Conservation (phyloP, 92 coral and sea anemone genomes). For the Epizoanthus illoricatus region DNA sequence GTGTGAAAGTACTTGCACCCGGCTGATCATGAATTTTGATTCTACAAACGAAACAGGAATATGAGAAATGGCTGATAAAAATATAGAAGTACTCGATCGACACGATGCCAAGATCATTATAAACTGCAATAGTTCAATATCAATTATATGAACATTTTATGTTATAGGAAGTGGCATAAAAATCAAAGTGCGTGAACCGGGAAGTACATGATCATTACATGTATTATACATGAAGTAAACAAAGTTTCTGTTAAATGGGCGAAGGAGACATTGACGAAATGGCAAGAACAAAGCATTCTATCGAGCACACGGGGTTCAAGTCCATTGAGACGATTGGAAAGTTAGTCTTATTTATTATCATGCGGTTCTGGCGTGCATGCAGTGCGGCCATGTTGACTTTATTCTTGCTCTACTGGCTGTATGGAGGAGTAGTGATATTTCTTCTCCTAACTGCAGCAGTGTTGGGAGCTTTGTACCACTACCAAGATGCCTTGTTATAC, state of each 20-base stretch:
- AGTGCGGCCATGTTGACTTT: constrained; percentile 93
- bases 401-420: constrained; percentile 88
- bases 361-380: constrained; percentile 93
- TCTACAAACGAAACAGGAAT: no score
- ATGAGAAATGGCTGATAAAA: neutral
- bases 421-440: constrained; percentile 94
- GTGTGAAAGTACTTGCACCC: no score
- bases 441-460: constrained; percentile 92
- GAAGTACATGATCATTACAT: no score
- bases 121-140: neutral
- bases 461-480: constrained; percentile 86
- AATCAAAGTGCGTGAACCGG: neutral
- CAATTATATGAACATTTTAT: constrained; percentile 4
- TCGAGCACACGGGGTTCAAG: constrained; percentile 87
- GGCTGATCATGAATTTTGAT: no score
- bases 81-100: neutral
- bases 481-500: constrained; percentile 90
- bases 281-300: constrained; percentile 66
- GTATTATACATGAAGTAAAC: neutral
- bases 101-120: neutral
- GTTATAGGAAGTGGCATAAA: neutral
- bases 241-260: constrained; percentile 46
- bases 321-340: constrained; percentile 89
- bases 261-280: constrained; percentile 57
- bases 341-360: constrained; percentile 74